Percentiles rank a stretch among this genome's conserved stretches.
phyloP scores from a whole-genome alignment of 2,113 vertebrate species.

The Limanda limanda region DNA sequence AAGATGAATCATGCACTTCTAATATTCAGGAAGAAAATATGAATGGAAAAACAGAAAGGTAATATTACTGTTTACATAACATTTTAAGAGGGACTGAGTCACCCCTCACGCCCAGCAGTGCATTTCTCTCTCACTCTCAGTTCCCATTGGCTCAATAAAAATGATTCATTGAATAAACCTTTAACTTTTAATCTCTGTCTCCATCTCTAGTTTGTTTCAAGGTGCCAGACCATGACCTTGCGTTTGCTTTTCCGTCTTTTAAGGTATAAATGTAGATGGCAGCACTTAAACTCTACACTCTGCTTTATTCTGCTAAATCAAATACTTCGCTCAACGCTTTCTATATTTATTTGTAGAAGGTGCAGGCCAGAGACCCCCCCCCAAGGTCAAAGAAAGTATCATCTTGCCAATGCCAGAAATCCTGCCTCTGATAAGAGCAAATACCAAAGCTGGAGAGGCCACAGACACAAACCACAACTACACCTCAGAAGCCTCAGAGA shows the following conservation, averaged over 20 bases:
- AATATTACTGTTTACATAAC: slow-evolving; percentile 9
- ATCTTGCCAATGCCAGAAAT: slow-evolving; percentile 51
- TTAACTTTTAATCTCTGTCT: slow-evolving; percentile 17
- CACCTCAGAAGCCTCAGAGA: slow-evolving; percentile 42
- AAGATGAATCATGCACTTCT: slow-evolving; percentile 33
- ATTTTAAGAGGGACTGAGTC: neutral
- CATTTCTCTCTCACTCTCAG: neutral
- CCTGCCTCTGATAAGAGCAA: slow-evolving; percentile 47
- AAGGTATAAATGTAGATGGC: slow-evolving; percentile 52
- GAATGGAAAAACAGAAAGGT: slow-evolving; percentile 21
- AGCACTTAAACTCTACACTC: slow-evolving; percentile 20
- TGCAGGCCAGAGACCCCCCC: slow-evolving; percentile 7
- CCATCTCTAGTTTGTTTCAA: slow-evolving; percentile 18
- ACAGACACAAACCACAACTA: neutral
- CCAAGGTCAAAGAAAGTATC: slow-evolving; percentile 62
- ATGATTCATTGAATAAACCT: slow-evolving; percentile 14
- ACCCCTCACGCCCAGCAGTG: neutral
- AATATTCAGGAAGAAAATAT: neutral
- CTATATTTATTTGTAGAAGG: slow-evolving; percentile 41
- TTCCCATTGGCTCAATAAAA: slow-evolving; percentile 3
- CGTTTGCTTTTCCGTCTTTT: slow-evolving; percentile 1
- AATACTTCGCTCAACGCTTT: slow-evolving; percentile 16
- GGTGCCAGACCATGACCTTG: slow-evolving; percentile 19
- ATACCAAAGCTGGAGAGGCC: slow-evolving; percentile 45
- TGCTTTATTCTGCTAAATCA: slow-evolving; percentile 32